Evolutionary conservation across 53 echinoderm and acorn worm genomes (phyloP), one percentile per base, ranked within the genome.

Genomic region (Echinarachnius parma): DNA sequence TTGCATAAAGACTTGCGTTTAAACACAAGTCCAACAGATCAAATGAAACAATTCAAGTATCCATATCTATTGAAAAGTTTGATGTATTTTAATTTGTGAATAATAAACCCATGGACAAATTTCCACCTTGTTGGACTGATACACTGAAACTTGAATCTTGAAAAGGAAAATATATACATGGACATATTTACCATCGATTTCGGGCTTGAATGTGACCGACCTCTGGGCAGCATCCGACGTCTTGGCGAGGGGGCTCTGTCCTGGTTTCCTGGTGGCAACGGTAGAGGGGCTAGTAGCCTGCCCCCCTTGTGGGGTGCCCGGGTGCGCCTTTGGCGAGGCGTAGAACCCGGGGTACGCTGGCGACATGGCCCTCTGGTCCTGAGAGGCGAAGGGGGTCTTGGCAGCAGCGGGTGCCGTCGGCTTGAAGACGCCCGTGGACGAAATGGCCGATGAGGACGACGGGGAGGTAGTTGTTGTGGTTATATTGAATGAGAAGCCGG

Each of bases 401-500:
- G 57, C 29, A n/a, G 55, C 47, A 4, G 48, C 31, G 14, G 45
- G 21, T 4, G 33, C 48, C 8, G 75, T 46, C 7, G 77, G 74
- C 16, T 72, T 72, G 74, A 72, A 72, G 56, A 72, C 55, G 9
- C 57, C 44, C 1, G 69, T n/a, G n/a, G n/a, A n/a, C n/a, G n/a
- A n/a, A 9, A 34, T 13, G 10, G 68, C 22, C 9, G 34, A 15
- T 13, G 61, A 14, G 25, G 77, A 32, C 25, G 59, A 3, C 0
- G 61, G 5, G 9, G 77, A 2, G 5, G 77, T 15, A 29, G 60
- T 9, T 1, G 50, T 31, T n/a, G 61, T 28, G 21, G 61, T 2
- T 31, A 61, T 47, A 4, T 72, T 53, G 76, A 85, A 81, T 23
- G 81, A 81, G 74, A 85, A 85, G 14, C 76, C 81, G 19, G 89